phyloP scores from a whole-genome alignment of 1,140 invertebrate genomes.

The Laodelphax striatellus region DNA sequence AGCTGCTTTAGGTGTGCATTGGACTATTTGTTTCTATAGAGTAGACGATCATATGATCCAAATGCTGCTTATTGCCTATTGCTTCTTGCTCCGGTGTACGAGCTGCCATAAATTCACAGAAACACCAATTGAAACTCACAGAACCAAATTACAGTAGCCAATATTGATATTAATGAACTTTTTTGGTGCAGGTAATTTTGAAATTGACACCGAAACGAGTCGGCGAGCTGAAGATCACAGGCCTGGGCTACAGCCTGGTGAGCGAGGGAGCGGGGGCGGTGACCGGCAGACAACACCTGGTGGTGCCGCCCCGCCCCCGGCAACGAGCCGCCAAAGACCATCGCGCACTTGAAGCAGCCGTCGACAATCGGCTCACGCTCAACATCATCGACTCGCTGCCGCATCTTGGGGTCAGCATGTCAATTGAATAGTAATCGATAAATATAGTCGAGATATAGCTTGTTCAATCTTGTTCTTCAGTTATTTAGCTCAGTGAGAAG shows the following conservation, averaged over 20 bases:
- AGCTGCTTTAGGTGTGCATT: too few species aligned
- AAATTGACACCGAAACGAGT: conserved; percentile 18
- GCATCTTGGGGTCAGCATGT: conserved; percentile 49
- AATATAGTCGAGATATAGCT: too few species aligned
- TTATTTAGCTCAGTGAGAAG: too few species aligned
- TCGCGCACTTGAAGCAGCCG: not conserved
- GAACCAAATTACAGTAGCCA: too few species aligned
- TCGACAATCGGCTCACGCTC: conserved; percentile 26
- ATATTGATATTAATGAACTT: too few species aligned
- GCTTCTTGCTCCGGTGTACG: too few species aligned
- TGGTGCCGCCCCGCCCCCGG: conserved; percentile 38
- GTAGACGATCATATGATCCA: too few species aligned
- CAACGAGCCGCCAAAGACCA: conserved; percentile 35
- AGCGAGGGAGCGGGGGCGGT: conserved; percentile 24
- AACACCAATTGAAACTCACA: too few species aligned
- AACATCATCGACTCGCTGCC: conserved; percentile 33
- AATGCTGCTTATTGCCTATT: too few species aligned
- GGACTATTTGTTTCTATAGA: too few species aligned
- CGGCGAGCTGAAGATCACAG: conserved; percentile 23
- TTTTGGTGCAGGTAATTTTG: conserved; percentile 19
- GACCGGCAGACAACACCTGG: conserved; percentile 49
- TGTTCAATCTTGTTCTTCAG: too few species aligned
- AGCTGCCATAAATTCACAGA: too few species aligned
- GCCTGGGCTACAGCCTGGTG: conserved; percentile 17
- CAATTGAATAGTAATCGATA: not conserved